phyloP scores from a whole-genome alignment of 1,140 invertebrate species.

The Drosophila guanche region DNA sequence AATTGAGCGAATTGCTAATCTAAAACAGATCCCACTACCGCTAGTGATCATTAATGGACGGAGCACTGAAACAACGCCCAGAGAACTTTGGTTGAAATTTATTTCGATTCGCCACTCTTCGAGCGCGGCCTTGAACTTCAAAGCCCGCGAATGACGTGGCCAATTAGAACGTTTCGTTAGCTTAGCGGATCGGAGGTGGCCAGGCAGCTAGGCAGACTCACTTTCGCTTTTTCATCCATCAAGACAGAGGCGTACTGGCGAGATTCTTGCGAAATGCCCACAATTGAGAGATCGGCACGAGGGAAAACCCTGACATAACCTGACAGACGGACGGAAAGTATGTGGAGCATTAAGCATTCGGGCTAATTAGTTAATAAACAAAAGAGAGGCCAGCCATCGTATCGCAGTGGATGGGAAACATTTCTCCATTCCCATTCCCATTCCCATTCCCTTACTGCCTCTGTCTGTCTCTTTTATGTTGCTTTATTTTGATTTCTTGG shows the following conservation, averaged over 20 bases:
- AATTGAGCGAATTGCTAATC: conserved; percentile 49
- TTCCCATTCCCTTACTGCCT: not conserved
- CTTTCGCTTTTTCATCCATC: conserved; percentile 68
- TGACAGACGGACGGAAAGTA: conserved; percentile 39
- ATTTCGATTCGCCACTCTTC: conserved; percentile 74
- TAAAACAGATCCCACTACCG: conserved; percentile 52
- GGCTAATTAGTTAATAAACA: conserved; percentile 68
- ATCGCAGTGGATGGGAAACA: conserved; percentile 26
- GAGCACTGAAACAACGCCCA: conserved; percentile 22
- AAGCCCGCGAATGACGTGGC: conserved; percentile 15
- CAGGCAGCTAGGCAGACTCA: conserved; percentile 8
- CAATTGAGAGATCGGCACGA: conserved; percentile 11
- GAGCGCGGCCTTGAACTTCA: conserved; percentile 68
- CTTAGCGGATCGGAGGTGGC: conserved; percentile 4
- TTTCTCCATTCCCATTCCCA: conserved; percentile 15
- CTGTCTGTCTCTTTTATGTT: conserved; percentile 33
- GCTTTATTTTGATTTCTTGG: conserved; percentile 15
- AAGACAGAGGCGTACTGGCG: conserved; percentile 12
- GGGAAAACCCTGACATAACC: conserved; percentile 58
- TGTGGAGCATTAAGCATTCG: conserved; percentile 65
- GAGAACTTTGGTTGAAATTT: conserved; percentile 56
- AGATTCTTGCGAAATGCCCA: conserved; percentile 62
- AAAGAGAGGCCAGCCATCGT: conserved; percentile 29
- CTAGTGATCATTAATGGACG: conserved; percentile 29
- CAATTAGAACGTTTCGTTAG: conserved; percentile 69